Base-by-base conservation (phyloP, 2,888 invertebrate species). In the Pristionchus arcanus region DNA sequence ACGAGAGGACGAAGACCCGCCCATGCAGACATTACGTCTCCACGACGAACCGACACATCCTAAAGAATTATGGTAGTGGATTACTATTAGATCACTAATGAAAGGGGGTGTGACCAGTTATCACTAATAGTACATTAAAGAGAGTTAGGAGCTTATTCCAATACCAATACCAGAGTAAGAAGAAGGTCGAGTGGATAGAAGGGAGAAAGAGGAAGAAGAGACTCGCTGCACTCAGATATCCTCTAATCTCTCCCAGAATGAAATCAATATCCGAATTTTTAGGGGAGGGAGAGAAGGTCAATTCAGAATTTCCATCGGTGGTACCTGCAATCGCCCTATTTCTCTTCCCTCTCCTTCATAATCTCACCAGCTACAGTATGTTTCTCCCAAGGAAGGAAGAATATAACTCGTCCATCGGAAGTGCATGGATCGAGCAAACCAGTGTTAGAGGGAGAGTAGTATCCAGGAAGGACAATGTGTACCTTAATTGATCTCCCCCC, bases 231-330 rank as follows among this genome's bases (percentile, higher is more conserved):
- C 91, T 98, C 31, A 99, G 96, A 96, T 99, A 99, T 95, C 98
- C 97, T 95, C 98, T 98, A 90, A 99, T 97, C 96, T 99, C 99
- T 90, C 97, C 97, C 90, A 99, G 96, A 95, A 99, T 99, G 96
- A 99, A 99, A 96, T 98, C 97, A 95, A 99, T 98, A 96, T 99
- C 99, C 95, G 98, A 97, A 96, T 99, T 99, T 1, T 98, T 98
- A 25, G 99, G 99, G 92, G 97, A 97, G 13, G 99, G 99, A 96
- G 97, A 97, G 96, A 98, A 97, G 16, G 98, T 98, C 85, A 99
- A 97, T 91, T 97, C 96, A 96, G 98, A 99, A 0, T 98, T 98
- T 92, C 97, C 96, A 96, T 99, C 99, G 1, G 99, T 99, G 89
- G 99, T 99, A 90, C 99, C 99, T 91, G 97, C 97, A 95, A n/a